These are phyloP conservation scores for Cheilosia impressa DNA, from an alignment of 2,888 invertebrate genomes.

Conservation along the genomic window DNA sequence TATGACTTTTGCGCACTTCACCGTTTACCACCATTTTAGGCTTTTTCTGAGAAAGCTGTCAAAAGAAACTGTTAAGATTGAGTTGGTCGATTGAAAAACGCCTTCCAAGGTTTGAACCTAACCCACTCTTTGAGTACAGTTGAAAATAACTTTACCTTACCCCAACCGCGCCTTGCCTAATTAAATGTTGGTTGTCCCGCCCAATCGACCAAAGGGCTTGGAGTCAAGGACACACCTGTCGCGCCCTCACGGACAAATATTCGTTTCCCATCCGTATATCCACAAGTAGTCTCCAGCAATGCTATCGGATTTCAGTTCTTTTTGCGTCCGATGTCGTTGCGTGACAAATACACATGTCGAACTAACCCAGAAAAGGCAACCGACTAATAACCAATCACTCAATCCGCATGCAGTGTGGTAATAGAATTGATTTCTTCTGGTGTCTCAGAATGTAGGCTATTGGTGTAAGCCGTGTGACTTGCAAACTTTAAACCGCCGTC, in stretches of 20 bases:
- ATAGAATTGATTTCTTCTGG: constrained; percentile 52
- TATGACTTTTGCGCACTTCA: no score
- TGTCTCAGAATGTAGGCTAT: constrained; percentile 61
- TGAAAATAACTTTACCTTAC: no score
- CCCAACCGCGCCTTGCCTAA: no score
- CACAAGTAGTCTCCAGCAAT: neutral
- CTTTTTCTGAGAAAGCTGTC: no score
- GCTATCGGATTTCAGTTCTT: constrained; percentile 32
- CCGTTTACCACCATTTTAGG: no score
- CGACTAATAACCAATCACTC: constrained; percentile 42
- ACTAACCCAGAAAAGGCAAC: constrained; percentile 38
- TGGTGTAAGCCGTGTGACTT: constrained; percentile 52
- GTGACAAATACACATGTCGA: constrained; percentile 55
- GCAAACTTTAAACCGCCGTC: constrained; percentile 34
- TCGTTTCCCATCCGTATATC: constrained; percentile 24
- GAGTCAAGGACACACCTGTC: constrained; percentile 42
- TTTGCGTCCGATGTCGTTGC: constrained; percentile 46
- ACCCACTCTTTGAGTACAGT: no score
- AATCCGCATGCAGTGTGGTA: constrained; percentile 19
- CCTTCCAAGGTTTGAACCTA: no score
- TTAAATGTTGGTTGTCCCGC: no score
- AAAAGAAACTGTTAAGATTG: no score
- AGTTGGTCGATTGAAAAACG: no score
- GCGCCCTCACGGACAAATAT: constrained; percentile 35
- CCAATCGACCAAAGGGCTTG: neutral